These are phyloP conservation scores for Patiria miniata DNA, from an alignment of 35 echinoderm and acorn worm genomes.

Conservation along the genomic window DNA sequence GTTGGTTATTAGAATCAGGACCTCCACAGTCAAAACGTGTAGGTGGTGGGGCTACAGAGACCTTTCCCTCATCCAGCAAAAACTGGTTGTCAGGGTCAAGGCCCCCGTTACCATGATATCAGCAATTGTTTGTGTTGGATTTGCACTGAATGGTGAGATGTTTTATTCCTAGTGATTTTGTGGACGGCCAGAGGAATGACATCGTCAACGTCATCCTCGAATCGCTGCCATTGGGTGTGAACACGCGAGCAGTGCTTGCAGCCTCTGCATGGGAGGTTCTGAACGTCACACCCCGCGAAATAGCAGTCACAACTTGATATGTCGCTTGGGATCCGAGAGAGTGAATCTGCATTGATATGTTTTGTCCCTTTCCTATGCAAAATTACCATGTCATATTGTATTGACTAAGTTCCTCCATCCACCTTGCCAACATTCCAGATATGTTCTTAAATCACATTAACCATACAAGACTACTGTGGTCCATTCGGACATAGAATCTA, in stretches of 20 bases:
- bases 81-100: background rate
- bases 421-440: slow-evolving; percentile 9
- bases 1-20: too few species aligned
- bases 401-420: slow-evolving; percentile 45
- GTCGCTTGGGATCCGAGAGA: background rate
- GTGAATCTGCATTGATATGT: background rate
- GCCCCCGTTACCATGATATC: background rate
- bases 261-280: background rate
- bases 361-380: background rate
- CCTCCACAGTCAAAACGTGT: background rate
- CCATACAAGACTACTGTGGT: slow-evolving; percentile 42
- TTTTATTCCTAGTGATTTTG: too few species aligned
- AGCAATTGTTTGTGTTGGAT: too few species aligned
- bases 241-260: background rate
- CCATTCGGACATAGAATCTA: slow-evolving; percentile 20
- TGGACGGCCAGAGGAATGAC: slow-evolving; percentile 31
- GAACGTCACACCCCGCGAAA: background rate
- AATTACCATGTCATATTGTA: slow-evolving; percentile 19
- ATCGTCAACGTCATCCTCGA: slow-evolving; percentile 30
- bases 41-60: background rate
- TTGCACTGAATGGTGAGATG: too few species aligned
- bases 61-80: background rate
- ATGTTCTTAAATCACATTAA: background rate
- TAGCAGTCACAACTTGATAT: background rate
- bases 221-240: background rate